Conservation (phyloP, 2,888 invertebrate species). For the Sisyra terminalis region DNA sequence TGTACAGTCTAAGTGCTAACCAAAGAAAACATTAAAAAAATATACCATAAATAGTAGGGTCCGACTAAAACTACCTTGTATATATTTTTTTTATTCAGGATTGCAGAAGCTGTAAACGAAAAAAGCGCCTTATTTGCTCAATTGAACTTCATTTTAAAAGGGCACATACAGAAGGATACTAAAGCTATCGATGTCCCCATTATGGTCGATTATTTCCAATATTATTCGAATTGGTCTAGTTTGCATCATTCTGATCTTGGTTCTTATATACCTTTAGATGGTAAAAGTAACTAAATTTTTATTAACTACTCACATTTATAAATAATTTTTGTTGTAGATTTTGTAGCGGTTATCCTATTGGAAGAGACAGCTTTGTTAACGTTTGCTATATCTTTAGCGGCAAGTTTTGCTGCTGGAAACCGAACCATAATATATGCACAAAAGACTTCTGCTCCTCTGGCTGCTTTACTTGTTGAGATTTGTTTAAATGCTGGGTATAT, state of each 20-base stretch:
- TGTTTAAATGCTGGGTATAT: constrained; percentile 29
- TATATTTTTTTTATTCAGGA: constrained; percentile 17
- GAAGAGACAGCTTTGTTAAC: constrained; percentile 29
- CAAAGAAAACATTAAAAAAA: too few relatives aligned
- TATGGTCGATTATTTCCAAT: constrained; percentile 30
- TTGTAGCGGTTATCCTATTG: constrained; percentile 18
- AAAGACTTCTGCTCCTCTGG: constrained; percentile 24
- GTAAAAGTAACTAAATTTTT: neutral
- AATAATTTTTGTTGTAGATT: neutral
- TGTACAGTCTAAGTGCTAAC: too few relatives aligned
- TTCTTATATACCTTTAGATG: neutral
- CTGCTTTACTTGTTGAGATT: constrained; percentile 28
- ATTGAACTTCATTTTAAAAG: constrained; percentile 28
- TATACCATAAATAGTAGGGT: too few relatives aligned
- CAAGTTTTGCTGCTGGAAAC: constrained; percentile 32
- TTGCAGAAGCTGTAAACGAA: constrained; percentile 31
- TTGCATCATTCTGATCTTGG: neutral
- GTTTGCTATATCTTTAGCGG: constrained; percentile 29
- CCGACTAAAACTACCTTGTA: too few relatives aligned
- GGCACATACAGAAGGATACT: constrained; percentile 27
- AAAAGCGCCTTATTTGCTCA: constrained; percentile 28
- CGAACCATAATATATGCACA: constrained; percentile 29
- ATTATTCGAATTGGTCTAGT: constrained; percentile 24
- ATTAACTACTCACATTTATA: neutral
- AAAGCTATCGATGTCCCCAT: constrained; percentile 25